Base-by-base conservation (phyloP, 2,888 invertebrate genomes). In the Camptogramma bilineatum region DNA sequence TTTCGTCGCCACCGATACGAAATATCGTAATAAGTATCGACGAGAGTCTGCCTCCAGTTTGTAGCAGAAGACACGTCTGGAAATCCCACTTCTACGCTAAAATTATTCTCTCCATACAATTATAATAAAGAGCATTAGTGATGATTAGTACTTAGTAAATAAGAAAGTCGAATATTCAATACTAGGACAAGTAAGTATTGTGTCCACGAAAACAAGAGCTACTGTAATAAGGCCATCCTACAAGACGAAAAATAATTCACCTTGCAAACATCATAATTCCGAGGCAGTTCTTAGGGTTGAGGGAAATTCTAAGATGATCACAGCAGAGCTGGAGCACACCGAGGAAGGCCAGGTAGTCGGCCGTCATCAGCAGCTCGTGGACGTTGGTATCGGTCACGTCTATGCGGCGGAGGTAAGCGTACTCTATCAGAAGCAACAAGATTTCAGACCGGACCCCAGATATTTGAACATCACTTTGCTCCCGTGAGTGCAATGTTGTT, bases 301-400 rank as follows among this genome's bases (percentile, higher is more conserved):
- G 90, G 62, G 95, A 95, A 47, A 87, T 87, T 59, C 94, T 94
- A 16, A 98, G 94, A 79, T 95, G 97, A 52, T 96, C 95, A 78
- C 96, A 96, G 86, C 98, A 98, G 18, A 96, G 94, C 71, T 96
- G 95, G 55, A 97, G 94, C 50, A 98, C 95, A 0, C 97, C 97
- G 51, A 96, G 91, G 72, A 98, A 96, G 76, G 97, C 96, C 59
- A 98, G 95, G 83, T 98, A 98, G 90, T 98, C 98, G 2, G 98
- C 97, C 0, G 97, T 96, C 75, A 96, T 95, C 46, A 98, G 94
- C 13, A 98, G 91, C 77, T 96, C 95, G 77, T 96, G 96, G 0
- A 98, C 97, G 81, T 98, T 98, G 34, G 95, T 94, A 42, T 95
- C 94, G 63, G 94, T 96, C 21, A 98, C 94, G 65, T 95, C 95